Percentiles rank a stretch among this genome's conserved stretches.
These are phyloP conservation scores for Pycnomerus fuliginosus DNA, from an alignment of 2,888 invertebrate species.

Conservation along the genomic window DNA sequence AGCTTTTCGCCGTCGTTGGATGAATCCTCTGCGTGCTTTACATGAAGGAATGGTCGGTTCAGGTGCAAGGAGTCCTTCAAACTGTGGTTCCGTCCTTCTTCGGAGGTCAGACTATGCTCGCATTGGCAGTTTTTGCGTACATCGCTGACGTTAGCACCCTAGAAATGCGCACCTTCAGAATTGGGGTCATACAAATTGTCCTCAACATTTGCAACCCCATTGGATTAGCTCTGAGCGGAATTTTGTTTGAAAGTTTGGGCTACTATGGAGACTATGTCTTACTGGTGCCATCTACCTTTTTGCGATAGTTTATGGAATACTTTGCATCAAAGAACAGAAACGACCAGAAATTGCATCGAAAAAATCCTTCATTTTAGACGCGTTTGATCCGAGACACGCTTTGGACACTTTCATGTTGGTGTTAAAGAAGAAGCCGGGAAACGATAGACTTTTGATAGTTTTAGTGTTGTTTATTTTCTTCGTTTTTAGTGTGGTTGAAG, in stretches of 20 bases:
- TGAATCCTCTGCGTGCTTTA: slow-evolving; percentile 57
- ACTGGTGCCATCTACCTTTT: slow-evolving; percentile 38
- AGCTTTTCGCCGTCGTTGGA: slow-evolving; percentile 54
- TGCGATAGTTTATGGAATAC: slow-evolving; percentile 44
- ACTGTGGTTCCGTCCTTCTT: slow-evolving; percentile 58
- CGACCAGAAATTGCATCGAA: slow-evolving; percentile 21
- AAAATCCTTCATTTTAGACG: slow-evolving; percentile 38
- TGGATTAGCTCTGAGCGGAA: slow-evolving; percentile 42
- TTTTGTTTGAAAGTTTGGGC: slow-evolving; percentile 40
- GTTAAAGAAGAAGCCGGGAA: slow-evolving; percentile 37
- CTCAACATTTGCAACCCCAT: slow-evolving; percentile 40
- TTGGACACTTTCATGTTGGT: slow-evolving; percentile 45
- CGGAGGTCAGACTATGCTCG: slow-evolving; percentile 57
- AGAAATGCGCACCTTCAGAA: slow-evolving; percentile 61
- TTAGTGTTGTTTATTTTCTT: slow-evolving; percentile 39
- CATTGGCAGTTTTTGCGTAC: slow-evolving; percentile 50
- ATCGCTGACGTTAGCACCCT: slow-evolving; percentile 54
- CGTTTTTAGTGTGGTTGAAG: slow-evolving; percentile 49
- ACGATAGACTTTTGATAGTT: slow-evolving; percentile 37
- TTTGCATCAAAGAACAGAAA: slow-evolving; percentile 44
- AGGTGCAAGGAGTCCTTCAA: slow-evolving; percentile 58
- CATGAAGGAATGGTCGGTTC: slow-evolving; percentile 58
- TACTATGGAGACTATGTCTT: too few species aligned
- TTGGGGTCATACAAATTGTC: slow-evolving; percentile 58
- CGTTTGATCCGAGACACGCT: slow-evolving; percentile 45